Base-by-base conservation (phyloP, 2,888 invertebrate species). In the Chymomyza fuscimana region DNA sequence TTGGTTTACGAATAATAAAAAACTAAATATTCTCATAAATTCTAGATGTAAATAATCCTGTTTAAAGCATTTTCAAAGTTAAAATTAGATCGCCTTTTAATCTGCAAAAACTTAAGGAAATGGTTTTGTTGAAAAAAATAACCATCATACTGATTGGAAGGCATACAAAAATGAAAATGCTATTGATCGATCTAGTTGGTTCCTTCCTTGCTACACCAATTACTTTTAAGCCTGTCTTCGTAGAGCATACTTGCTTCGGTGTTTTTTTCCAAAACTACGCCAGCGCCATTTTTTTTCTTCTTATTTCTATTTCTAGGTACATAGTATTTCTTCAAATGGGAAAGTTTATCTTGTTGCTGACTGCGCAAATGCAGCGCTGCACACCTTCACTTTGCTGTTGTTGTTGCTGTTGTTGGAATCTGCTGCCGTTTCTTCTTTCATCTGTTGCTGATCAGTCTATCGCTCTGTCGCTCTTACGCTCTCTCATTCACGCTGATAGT, bases 171-270 rank as follows among this genome's bases (percentile, higher is more conserved):
- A 19, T 19, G 19, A 2, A 2, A 19, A 25, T 25, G 0, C 4
- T 3, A 25, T 25, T 25, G 25, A 25, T 25, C 25, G 25, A 25
- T 25, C 25, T 25, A 25, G 25, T 25, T 25, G 25, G 25, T 25
- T 25, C 6, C 32, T 32, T 5, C 12, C 9, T 40, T 16, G 7
- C 12, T 12, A 46, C 9, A 62, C n/a, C 70, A 73, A 70, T 70
- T 68, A 63, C 61, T 74, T 66, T 69, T 66, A 77, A 72, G 71
- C 78, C 78, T 69, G 69, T 69, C 78, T 74, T 78, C 69, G 72
- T 32, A 66, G 32, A n/a, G 36, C 61, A 75, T 60, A 62, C n/a
- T 50, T 72, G 61, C 62, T 74, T 61, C 59, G 69, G 62, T 25
- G 61, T 29, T 67, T 50, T 67, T 50, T 19, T 40, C 70, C 50